Conservation (phyloP, 1,140 invertebrate species). For the Aphelenchoides besseyi region DNA sequence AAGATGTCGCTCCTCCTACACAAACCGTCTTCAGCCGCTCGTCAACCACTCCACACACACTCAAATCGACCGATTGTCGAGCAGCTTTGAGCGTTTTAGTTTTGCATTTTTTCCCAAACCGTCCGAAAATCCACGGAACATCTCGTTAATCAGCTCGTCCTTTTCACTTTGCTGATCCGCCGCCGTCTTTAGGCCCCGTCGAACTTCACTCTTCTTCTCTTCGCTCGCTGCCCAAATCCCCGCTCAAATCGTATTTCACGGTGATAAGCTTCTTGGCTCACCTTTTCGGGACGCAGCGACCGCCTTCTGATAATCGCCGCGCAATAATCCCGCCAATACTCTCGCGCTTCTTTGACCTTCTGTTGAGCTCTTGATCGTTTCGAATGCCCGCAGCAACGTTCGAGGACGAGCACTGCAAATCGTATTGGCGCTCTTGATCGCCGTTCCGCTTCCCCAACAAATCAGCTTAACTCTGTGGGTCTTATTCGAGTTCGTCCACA, state of each 20-base stretch:
- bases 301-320: constrained; percentile 9
- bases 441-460: background rate
- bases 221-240: background rate
- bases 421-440: background rate
- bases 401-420: background rate
- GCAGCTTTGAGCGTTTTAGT: constrained; percentile 9
- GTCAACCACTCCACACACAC: background rate
- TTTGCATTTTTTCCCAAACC: constrained; percentile 11
- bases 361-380: background rate
- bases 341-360: background rate
- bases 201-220: background rate
- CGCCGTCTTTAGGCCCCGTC: background rate
- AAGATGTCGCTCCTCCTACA: background rate
- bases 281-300: constrained; percentile 4
- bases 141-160: background rate
- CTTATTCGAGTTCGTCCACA: background rate
- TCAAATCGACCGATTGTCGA: too few species aligned
- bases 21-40: background rate
- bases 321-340: constrained; percentile 5
- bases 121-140: constrained; percentile 10
- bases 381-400: background rate
- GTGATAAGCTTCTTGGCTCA: constrained; percentile 14
- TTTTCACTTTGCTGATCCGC: background rate
- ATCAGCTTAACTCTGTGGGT: background rate
- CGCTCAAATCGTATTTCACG: constrained; percentile 12